These are phyloP conservation scores for Manis crassicaudata DNA, from an alignment of 2,797 vertebrate genomes.

Conservation along the genomic window DNA sequence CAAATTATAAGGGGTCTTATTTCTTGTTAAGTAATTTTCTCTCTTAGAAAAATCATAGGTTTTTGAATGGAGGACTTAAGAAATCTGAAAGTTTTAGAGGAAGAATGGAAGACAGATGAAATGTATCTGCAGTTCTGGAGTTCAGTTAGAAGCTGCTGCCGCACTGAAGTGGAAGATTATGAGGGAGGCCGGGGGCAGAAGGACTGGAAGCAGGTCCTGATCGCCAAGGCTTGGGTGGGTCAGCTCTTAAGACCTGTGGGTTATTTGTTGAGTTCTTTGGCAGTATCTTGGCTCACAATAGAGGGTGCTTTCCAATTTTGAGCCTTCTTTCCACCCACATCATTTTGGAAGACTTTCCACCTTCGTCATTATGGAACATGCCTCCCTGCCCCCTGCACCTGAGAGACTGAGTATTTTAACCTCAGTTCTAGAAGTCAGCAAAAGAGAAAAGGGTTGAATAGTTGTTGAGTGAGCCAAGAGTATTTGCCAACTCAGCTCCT, in stretches of 20 bases:
- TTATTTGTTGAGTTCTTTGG: background rate
- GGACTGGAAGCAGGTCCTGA: background rate
- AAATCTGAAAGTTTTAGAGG: background rate
- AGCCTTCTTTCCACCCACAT: background rate
- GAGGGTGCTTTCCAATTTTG: background rate
- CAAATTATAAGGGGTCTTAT: background rate
- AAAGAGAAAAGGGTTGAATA: background rate
- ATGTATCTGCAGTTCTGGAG: background rate
- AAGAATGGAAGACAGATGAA: background rate
- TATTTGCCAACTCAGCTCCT: background rate
- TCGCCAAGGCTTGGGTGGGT: background rate
- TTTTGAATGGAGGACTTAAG: background rate
- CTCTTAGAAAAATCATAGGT: background rate
- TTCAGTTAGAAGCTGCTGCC: background rate
- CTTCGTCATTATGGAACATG: too few species aligned
- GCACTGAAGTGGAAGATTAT: background rate
- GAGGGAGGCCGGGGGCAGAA: background rate
- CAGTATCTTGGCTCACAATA: background rate
- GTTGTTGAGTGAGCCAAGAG: background rate
- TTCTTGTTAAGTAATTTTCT: slow-evolving; percentile 7
- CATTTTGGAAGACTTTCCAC: background rate
- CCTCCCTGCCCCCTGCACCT: background rate
- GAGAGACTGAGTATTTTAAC: slow-evolving; percentile 12
- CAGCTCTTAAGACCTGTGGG: background rate
- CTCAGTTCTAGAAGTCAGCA: slow-evolving; percentile 16